Conservation (phyloP, 2,797 vertebrate species). For the Aulostomus chinensis region DNA sequence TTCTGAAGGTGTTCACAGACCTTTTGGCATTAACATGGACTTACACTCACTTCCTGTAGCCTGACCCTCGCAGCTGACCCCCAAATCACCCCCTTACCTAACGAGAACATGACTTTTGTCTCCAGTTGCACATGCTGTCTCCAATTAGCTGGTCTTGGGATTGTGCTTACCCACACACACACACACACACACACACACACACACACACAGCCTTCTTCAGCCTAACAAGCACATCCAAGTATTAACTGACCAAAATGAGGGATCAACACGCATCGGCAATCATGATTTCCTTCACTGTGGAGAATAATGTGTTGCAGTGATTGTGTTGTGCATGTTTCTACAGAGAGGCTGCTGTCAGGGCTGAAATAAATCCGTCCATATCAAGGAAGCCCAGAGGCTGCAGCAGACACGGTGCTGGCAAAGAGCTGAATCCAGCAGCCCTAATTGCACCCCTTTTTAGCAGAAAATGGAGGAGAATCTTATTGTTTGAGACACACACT, state of each 20-base stretch:
- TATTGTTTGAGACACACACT: conserved; percentile 51
- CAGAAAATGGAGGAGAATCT: conserved; percentile 35
- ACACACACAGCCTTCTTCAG: conserved; percentile 34
- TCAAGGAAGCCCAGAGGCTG: conserved; percentile 44
- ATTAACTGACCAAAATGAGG: conserved; percentile 38
- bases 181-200: conserved; percentile 5
- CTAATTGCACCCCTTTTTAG: conserved; percentile 52
- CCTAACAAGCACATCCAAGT: conserved; percentile 21
- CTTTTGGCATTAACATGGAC: too few relatives aligned
- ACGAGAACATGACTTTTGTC: too few relatives aligned
- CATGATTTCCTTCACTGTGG: conserved; percentile 16
- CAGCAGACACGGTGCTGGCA: conserved; percentile 37
- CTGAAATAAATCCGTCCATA: conserved; percentile 52
- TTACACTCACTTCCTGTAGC: too few relatives aligned
- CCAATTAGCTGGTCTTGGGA: too few relatives aligned
- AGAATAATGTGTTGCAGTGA: conserved; percentile 2
- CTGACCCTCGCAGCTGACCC: too few relatives aligned
- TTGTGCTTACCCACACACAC: not conserved
- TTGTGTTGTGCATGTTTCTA: not conserved
- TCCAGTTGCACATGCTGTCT: too few relatives aligned
- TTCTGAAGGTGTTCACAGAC: too few relatives aligned
- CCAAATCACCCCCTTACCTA: too few relatives aligned
- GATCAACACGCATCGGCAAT: conserved; percentile 27
- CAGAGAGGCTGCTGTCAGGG: conserved; percentile 24
- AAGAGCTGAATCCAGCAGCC: conserved; percentile 33